Evolutionary conservation across 2,113 vertebrate species (phyloP).

Genomic region (Corvus moneduloides): DNA sequence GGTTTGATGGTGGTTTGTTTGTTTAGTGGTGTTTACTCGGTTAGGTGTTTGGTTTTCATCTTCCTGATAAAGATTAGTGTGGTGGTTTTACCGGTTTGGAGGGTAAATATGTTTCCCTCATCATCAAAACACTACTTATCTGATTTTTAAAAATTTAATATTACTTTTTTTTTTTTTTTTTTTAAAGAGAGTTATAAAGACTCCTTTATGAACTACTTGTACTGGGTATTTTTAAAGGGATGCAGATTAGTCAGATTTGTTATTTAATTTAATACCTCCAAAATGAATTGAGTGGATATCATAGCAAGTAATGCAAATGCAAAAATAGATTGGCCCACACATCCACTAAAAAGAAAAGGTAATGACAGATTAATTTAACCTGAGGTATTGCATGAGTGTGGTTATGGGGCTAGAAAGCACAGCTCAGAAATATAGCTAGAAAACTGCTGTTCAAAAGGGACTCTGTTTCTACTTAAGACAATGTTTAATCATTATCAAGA

Average conservation of each 20-base stretch:
- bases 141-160: conserved; percentile 3
- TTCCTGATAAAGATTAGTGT: background rate
- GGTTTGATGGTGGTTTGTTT: background rate
- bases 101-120: background rate
- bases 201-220: background rate
- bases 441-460: background rate
- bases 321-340: background rate
- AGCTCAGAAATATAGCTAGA: background rate
- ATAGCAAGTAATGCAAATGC: conserved; percentile 2
- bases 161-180: background rate
- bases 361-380: background rate
- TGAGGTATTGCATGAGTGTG: background rate
- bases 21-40: background rate
- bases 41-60: fast-evolving
- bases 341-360: conserved; percentile 19
- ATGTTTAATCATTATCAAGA: background rate
- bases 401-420: background rate
- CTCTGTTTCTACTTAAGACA: background rate
- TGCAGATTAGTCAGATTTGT: conserved; percentile 9
- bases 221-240: background rate
- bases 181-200: background rate
- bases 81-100: too few species aligned
- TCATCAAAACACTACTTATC: background rate
- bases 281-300: background rate
- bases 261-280: background rate